phyloP scores from a whole-genome alignment of 1,140 invertebrate species.

The Melanaphis sacchari region DNA sequence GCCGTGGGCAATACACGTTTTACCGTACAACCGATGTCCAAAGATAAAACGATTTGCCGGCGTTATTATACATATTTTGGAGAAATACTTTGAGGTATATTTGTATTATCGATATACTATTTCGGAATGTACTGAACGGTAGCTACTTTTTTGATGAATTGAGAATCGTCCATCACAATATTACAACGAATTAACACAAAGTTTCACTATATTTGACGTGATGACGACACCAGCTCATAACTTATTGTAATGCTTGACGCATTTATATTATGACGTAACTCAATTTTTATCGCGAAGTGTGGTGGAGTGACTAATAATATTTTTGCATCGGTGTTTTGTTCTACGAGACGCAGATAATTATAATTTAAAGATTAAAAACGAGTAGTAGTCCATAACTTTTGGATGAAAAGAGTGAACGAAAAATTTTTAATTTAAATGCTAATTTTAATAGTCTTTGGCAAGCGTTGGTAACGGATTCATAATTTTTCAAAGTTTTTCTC shows the following conservation, averaged over 20 bases:
- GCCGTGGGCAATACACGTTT: neutral
- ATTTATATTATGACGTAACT: neutral
- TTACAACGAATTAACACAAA: neutral
- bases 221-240: neutral
- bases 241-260: neutral
- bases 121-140: neutral
- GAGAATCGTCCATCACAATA: neutral
- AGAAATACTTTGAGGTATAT: neutral
- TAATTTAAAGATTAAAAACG: neutral
- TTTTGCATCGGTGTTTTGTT: neutral
- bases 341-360: neutral
- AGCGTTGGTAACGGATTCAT: neutral
- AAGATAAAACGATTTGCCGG: neutral
- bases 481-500: neutral
- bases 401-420: neutral
- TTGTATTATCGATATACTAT: neutral
- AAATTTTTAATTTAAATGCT: constrained; percentile 31
- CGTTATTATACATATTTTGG: neutral
- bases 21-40: neutral
- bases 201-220: neutral
- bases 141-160: neutral
- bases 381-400: neutral
- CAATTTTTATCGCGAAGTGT: neutral
- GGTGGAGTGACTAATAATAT: neutral
- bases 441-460: constrained; percentile 9